Evolutionary conservation across 2,113 vertebrate species (phyloP).

Genomic region (Dendropsophus ebraccatus): DNA sequence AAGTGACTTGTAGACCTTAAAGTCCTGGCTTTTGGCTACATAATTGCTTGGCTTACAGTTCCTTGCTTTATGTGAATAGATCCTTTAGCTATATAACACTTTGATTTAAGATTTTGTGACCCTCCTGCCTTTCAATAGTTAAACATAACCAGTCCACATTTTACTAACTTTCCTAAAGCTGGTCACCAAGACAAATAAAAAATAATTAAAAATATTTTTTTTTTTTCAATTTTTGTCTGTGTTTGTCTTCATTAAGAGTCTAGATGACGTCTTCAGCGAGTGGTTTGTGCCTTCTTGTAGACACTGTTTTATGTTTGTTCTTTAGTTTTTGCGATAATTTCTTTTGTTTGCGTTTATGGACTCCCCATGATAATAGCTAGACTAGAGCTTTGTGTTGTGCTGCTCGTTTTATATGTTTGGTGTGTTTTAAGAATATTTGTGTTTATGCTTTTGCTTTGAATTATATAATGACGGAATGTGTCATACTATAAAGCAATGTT

Average conservation of each 20-base stretch:
- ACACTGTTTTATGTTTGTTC: neutral
- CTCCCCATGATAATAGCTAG: neutral
- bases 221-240: neutral
- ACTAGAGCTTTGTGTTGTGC: constrained; percentile 4
- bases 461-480: neutral
- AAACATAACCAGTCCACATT: neutral
- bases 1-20: neutral
- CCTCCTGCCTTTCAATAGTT: neutral
- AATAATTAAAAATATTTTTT: no score
- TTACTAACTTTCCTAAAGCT: neutral
- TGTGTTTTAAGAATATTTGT: neutral
- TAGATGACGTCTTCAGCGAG: neutral
- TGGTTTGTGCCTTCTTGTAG: neutral
- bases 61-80: neutral
- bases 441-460: constrained; percentile 5
- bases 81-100: neutral
- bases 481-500: neutral
- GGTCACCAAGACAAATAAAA: neutral
- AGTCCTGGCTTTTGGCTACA: neutral
- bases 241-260: neutral
- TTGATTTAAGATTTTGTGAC: neutral
- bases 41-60: neutral
- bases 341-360: neutral
- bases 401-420: constrained; percentile 22
- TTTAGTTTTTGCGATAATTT: neutral